phyloP scores from a whole-genome alignment of 2,888 invertebrate species.

The Iselma pallidipennis region DNA sequence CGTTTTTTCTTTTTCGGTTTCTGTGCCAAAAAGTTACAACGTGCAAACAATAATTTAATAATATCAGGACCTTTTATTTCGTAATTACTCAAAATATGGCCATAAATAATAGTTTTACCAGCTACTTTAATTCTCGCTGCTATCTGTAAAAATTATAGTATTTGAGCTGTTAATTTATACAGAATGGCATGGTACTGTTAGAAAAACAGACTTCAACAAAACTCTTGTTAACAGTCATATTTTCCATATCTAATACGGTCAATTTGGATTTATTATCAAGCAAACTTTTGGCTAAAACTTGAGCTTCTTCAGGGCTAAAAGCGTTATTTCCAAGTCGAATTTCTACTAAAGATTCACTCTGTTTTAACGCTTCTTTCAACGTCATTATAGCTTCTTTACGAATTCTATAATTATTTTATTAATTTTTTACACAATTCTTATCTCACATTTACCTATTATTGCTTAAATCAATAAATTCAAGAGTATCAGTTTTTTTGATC shows the following conservation, averaged over 20 bases:
- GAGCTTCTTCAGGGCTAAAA: slow-evolving; percentile 56
- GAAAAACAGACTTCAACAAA: slow-evolving; percentile 46
- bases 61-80: slow-evolving; percentile 56
- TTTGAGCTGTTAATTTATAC: too few species aligned
- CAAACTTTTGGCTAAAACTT: slow-evolving; percentile 53
- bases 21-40: slow-evolving; percentile 57
- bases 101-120: slow-evolving; percentile 51
- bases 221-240: slow-evolving; percentile 56
- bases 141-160: slow-evolving; percentile 24
- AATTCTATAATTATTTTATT: slow-evolving; percentile 5
- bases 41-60: slow-evolving; percentile 54
- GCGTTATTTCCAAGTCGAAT: slow-evolving; percentile 60
- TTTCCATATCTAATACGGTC: slow-evolving; percentile 57
- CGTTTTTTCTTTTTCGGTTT: slow-evolving; percentile 56
- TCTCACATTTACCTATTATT: slow-evolving; percentile 47
- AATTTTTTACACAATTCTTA: not conserved
- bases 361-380: slow-evolving; percentile 55
- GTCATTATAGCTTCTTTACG: slow-evolving; percentile 37
- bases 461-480: slow-evolving; percentile 52
- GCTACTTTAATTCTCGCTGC: slow-evolving; percentile 35
- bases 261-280: slow-evolving; percentile 46
- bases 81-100: slow-evolving; percentile 57
- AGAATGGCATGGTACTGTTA: not conserved
- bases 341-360: slow-evolving; percentile 53
- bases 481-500: slow-evolving; percentile 34